A percentile compares a stretch with the other conserved stretches of the same genome.
Evolutionary conservation across 1,140 invertebrate genomes (phyloP).

Genomic region (Drosophila lacertosa): DNA sequence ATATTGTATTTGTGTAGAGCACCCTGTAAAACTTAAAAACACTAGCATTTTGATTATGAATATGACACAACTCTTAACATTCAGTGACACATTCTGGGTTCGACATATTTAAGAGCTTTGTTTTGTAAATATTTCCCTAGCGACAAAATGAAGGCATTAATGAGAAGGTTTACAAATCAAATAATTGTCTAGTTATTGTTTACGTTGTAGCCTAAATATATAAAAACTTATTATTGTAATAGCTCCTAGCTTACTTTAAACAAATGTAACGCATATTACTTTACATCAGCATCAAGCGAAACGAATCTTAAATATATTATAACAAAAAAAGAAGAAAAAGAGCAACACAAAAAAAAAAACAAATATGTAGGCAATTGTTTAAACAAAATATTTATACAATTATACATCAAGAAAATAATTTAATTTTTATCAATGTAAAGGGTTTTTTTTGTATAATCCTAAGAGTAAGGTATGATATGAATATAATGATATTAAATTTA

Average conservation of each 20-base stretch:
- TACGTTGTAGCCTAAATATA: constrained; percentile 61
- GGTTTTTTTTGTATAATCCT: constrained; percentile 45
- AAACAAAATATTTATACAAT: constrained; percentile 72
- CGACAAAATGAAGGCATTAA: constrained; percentile 59
- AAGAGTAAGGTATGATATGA: constrained; percentile 30
- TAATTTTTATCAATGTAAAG: constrained; percentile 57
- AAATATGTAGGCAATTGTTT: constrained; percentile 72
- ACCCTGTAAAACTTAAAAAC: neutral
- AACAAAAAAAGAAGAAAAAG: constrained; percentile 3
- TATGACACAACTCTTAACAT: constrained; percentile 37
- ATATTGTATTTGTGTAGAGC: constrained; percentile 13
- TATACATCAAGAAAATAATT: constrained; percentile 61
- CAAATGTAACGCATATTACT: constrained; percentile 65
- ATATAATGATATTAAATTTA: constrained; percentile 37
- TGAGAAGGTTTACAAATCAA: constrained; percentile 36
- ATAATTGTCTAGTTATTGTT: constrained; percentile 41
- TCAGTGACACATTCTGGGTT: constrained; percentile 40
- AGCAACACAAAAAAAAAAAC: constrained; percentile 14
- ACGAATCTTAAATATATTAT: constrained; percentile 50
- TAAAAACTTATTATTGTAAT: constrained; percentile 47
- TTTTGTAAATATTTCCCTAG: constrained; percentile 71
- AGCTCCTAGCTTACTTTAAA: constrained; percentile 70
- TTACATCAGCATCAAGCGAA: constrained; percentile 62
- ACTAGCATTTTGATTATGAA: constrained; percentile 43
- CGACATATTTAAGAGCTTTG: constrained; percentile 51